phyloP scores from a whole-genome alignment of 2,888 invertebrate species.

The Heteromurus nitidus region DNA sequence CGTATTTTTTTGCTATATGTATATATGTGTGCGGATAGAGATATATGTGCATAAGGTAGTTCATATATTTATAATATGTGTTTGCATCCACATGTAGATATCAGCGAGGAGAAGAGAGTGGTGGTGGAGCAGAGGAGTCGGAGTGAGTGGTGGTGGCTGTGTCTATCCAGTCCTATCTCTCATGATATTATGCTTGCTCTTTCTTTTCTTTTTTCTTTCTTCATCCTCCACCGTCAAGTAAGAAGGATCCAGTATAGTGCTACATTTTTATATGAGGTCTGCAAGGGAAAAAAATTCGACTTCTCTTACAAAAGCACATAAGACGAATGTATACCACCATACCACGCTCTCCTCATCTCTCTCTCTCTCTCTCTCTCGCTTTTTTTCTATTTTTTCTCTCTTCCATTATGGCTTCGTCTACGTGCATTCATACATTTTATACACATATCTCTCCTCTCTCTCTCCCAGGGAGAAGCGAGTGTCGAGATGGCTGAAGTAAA shows the following conservation, averaged over 20 bases:
- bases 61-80: background rate
- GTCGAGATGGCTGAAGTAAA: too few species aligned
- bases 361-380: constrained; percentile 22
- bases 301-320: constrained; percentile 23
- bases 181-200: constrained; percentile 9
- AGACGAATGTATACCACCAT: too few species aligned
- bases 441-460: too few species aligned
- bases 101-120: background rate
- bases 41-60: background rate
- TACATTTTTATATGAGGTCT: background rate
- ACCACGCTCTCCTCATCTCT: too few species aligned
- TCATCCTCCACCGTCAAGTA: constrained; percentile 11
- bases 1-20: constrained; percentile 6
- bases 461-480: too few species aligned
- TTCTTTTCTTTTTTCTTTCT: constrained; percentile 16
- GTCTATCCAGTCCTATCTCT: constrained; percentile 4
- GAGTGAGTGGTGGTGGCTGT: too few species aligned
- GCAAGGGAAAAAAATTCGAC: constrained; percentile 2
- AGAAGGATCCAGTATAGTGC: constrained; percentile 14
- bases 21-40: background rate
- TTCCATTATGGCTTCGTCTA: too few species aligned
- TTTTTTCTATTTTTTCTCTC: too few species aligned
- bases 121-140: background rate
- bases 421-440: too few species aligned
- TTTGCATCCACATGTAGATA: background rate